Conservation (phyloP, 2,888 invertebrate genomes). For the Acleris laterana region DNA sequence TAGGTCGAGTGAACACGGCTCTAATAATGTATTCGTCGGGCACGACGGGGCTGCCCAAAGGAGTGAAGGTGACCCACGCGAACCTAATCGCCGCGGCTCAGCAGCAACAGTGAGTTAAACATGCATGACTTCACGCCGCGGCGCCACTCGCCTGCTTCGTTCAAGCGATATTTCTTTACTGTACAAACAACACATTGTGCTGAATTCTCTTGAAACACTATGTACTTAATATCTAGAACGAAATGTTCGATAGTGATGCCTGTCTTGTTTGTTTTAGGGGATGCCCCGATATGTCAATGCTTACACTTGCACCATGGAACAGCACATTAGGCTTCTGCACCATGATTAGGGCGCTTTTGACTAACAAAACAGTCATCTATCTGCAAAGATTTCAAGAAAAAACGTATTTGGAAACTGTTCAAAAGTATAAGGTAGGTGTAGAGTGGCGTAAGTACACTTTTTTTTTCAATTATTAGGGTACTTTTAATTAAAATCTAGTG, state of each 20-base stretch:
- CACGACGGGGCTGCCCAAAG: slow-evolving; percentile 70
- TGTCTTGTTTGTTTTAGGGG: slow-evolving; percentile 32
- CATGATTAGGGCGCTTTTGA: slow-evolving; percentile 47
- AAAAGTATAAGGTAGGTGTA: slow-evolving; percentile 66
- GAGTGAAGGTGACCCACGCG: slow-evolving; percentile 63
- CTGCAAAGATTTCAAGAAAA: slow-evolving; percentile 58
- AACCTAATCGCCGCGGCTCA: slow-evolving; percentile 57
- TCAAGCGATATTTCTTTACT: neutral
- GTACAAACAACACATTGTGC: neutral
- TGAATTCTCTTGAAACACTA: neutral
- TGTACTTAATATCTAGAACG: too few relatives aligned
- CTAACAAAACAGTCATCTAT: slow-evolving; percentile 52
- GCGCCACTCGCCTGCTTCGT: neutral
- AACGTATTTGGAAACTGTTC: slow-evolving; percentile 57
- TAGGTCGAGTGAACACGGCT: slow-evolving; percentile 53
- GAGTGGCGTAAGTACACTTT: neutral
- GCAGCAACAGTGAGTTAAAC: slow-evolving; percentile 57
- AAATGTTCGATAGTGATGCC: too few relatives aligned
- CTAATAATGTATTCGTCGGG: slow-evolving; percentile 72
- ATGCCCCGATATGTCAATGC: slow-evolving; percentile 40
- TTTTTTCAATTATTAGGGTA: too few relatives aligned
- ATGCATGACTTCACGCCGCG: slow-evolving; percentile 10
- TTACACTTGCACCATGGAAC: slow-evolving; percentile 64
- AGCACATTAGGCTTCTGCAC: slow-evolving; percentile 60
- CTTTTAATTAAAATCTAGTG: neutral